These are phyloP conservation scores for Rhea pennata DNA, from an alignment of 2,113 vertebrate genomes.

Conservation along the genomic window DNA sequence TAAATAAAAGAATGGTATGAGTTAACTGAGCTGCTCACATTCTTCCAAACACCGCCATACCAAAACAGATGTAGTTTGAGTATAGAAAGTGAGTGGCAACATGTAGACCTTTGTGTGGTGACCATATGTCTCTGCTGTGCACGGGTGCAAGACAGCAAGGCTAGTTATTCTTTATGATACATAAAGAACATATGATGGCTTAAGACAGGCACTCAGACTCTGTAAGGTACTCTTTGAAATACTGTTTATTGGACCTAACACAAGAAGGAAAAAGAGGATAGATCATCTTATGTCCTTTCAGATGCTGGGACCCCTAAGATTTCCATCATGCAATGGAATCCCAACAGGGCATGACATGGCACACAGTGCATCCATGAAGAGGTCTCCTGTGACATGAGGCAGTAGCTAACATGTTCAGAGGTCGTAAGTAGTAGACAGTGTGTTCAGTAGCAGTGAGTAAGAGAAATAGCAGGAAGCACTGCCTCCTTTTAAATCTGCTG, in stretches of 20 bases:
- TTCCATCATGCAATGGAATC: background rate
- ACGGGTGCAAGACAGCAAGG: background rate
- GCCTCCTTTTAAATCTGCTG: background rate
- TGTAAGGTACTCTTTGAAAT: background rate
- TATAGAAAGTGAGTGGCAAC: constrained; percentile 9
- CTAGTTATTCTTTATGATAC: background rate
- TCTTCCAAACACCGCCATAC: background rate
- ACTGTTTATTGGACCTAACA: background rate
- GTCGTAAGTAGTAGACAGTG: background rate
- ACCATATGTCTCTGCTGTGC: background rate
- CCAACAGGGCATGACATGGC: background rate
- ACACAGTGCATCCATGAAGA: background rate
- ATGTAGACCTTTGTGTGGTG: background rate
- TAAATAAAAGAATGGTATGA: background rate
- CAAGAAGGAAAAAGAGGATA: background rate
- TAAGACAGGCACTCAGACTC: background rate
- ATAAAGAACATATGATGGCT: background rate
- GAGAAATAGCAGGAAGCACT: constrained; percentile 15
- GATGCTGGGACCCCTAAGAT: background rate
- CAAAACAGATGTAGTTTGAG: background rate
- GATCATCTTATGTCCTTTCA: background rate
- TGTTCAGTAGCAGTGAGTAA: background rate
- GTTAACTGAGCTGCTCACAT: background rate
- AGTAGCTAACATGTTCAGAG: background rate
- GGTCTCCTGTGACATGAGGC: background rate